Conservation (phyloP, 2,113 vertebrate species). For the Tyto alba region DNA sequence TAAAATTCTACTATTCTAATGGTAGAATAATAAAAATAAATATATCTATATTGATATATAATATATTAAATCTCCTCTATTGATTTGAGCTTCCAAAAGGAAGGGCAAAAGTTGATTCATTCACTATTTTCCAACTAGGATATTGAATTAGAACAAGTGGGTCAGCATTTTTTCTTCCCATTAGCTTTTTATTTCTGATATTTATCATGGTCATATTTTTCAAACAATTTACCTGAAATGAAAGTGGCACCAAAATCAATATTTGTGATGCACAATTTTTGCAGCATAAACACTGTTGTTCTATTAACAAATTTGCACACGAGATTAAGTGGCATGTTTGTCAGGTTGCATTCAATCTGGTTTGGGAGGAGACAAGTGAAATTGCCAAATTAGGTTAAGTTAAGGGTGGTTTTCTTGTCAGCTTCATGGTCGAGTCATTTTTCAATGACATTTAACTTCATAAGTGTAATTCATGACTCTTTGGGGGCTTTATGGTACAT, state of each 20-base stretch:
- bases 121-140: slow-evolving; percentile 56
- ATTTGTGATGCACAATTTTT: slow-evolving; percentile 80
- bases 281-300: slow-evolving; percentile 82
- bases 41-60: slow-evolving; percentile 64
- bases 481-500: slow-evolving; percentile 62
- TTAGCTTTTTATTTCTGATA: slow-evolving; percentile 80
- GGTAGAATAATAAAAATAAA: slow-evolving; percentile 28
- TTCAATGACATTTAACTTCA: slow-evolving; percentile 79
- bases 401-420: slow-evolving; percentile 79
- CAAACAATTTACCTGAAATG: slow-evolving; percentile 88
- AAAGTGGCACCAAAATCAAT: slow-evolving; percentile 84
- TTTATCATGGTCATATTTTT: slow-evolving; percentile 83
- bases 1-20: not conserved
- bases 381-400: slow-evolving; percentile 83
- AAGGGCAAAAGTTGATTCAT: slow-evolving; percentile 67
- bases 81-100: slow-evolving; percentile 75
- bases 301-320: slow-evolving; percentile 72
- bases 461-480: slow-evolving; percentile 74
- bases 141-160: slow-evolving; percentile 67
- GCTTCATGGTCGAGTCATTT: slow-evolving; percentile 76
- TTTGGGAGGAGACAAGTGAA: slow-evolving; percentile 66
- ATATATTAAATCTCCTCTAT: slow-evolving; percentile 71
- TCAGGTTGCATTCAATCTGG: slow-evolving; percentile 40
- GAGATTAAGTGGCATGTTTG: slow-evolving; percentile 54
- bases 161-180: slow-evolving; percentile 79